Evolutionary conservation across 2,797 vertebrate species (phyloP).

Genomic region (Vireo griseus): DNA sequence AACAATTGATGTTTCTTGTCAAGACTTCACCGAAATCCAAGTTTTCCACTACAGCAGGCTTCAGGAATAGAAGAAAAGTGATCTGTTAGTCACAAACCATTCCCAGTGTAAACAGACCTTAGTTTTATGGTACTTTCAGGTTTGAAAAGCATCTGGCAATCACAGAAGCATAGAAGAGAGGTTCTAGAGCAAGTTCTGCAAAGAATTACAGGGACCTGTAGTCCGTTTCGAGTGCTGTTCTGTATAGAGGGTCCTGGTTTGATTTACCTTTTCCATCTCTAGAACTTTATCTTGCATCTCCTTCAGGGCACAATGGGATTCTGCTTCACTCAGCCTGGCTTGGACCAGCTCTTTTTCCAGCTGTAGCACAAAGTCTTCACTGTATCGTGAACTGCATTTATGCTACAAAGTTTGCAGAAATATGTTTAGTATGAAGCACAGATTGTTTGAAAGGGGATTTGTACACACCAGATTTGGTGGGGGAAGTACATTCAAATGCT

Average conservation of each 20-base stretch:
- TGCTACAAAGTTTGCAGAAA: constrained; percentile 75
- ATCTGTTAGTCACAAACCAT: background rate
- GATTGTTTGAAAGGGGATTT: background rate
- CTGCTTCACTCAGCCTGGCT: constrained; percentile 92
- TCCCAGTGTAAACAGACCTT: background rate
- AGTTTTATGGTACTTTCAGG: background rate
- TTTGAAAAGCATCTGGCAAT: background rate
- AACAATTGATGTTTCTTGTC: background rate
- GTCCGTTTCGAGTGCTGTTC: background rate
- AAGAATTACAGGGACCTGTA: background rate
- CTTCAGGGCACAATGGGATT: constrained; percentile 94
- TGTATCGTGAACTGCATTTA: constrained; percentile 87
- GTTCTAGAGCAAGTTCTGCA: background rate
- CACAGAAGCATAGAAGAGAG: background rate
- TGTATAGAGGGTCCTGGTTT: background rate
- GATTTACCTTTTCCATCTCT: constrained; percentile 91
- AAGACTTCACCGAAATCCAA: background rate
- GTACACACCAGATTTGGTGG: background rate
- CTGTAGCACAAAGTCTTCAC: constrained; percentile 93
- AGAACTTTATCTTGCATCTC: constrained; percentile 99
- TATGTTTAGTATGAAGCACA: constrained; percentile 40
- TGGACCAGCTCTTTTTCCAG: constrained; percentile 94
- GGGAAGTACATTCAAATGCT: background rate
- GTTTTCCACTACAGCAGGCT: background rate
- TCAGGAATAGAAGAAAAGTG: background rate